Evolutionary conservation across 2,797 vertebrate species (phyloP).

Genomic region (Morelia viridis): DNA sequence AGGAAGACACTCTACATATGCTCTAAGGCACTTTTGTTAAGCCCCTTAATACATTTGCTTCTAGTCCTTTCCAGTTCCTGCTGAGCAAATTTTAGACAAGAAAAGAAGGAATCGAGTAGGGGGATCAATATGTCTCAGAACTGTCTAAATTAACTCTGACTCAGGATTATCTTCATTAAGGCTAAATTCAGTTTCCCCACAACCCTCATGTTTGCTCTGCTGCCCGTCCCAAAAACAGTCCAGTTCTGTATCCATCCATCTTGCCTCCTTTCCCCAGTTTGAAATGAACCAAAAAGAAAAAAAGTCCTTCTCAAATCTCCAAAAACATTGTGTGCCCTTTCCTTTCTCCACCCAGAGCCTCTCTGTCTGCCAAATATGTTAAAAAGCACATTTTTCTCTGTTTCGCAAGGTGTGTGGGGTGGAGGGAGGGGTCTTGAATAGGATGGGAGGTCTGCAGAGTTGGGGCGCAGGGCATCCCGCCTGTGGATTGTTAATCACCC

Average conservation of each 20-base stretch:
- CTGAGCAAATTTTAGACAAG: background rate
- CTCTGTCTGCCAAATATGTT: constrained; percentile 57
- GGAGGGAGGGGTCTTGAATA: constrained; percentile 10
- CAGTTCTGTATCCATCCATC: no score
- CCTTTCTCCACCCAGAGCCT: constrained; percentile 8
- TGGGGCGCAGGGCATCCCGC: constrained; percentile 26
- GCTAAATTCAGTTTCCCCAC: background rate
- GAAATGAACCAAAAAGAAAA: background rate
- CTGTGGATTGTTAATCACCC: constrained; percentile 52
- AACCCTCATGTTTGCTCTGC: background rate
- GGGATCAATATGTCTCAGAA: background rate
- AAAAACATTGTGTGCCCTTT: background rate
- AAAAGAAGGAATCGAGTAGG: no score
- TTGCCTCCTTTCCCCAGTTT: background rate
- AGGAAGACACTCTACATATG: background rate
- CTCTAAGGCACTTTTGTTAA: background rate
- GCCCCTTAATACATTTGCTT: background rate
- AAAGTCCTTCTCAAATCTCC: background rate
- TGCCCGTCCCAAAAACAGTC: background rate
- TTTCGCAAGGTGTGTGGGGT: constrained; percentile 22
- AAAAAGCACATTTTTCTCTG: constrained; percentile 47
- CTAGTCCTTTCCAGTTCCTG: background rate
- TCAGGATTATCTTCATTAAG: background rate
- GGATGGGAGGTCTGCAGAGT: constrained; percentile 35
- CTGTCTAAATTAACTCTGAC: background rate